Base-by-base conservation (phyloP, 1,140 invertebrate genomes). In the Papilio xuthus region DNA sequence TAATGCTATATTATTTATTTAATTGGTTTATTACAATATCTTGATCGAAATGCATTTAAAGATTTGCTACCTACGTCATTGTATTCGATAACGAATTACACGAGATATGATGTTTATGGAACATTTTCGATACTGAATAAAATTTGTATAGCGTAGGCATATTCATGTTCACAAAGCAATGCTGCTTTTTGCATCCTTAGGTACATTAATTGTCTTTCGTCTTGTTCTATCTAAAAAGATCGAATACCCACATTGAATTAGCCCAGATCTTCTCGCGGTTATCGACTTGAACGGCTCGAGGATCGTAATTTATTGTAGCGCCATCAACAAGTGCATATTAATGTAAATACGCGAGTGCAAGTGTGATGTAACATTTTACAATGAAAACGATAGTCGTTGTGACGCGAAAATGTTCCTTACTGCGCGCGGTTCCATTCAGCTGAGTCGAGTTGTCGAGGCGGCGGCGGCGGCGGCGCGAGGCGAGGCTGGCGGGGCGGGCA, bases 321-420 rank as follows among this genome's bases (percentile, higher is more conserved):
- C 79, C 71, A 71, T 41, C 70, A 73, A 50, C 42, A 28, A 73
- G 79, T 84, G 78, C 85, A 83, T 82, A 81, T 84, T 86, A 88
- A 80, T 85, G 85, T 88, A 88, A 89, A 86, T 84, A 85, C 83
- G 80, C 76, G 73, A 80, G 82, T 84, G 84, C 85, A 85, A 83
- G 80, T 82, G 83, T 91, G 85, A 90, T 89, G 86, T 89, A 91
- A 91, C 80, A 85, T 84, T 84, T 86, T 85, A 86, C 88, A 88
- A 88, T 89, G 88, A 93, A 89, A 92, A 86, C 87, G 89, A 91
- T 88, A 92, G 90, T 88, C 84, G 80, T 81, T 79, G 86, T 83
- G 80, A 80, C 80, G 88, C 90, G 86, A 89, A 88, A 89, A 86
- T 88, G 84, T 81, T 84, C 85, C 87, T 88, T 91, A 88, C 76